Percentiles rank a stretch among this genome's conserved stretches.
Evolutionary conservation across 1,140 invertebrate genomes (phyloP).

Genomic region (Drosophila novamexicana): DNA sequence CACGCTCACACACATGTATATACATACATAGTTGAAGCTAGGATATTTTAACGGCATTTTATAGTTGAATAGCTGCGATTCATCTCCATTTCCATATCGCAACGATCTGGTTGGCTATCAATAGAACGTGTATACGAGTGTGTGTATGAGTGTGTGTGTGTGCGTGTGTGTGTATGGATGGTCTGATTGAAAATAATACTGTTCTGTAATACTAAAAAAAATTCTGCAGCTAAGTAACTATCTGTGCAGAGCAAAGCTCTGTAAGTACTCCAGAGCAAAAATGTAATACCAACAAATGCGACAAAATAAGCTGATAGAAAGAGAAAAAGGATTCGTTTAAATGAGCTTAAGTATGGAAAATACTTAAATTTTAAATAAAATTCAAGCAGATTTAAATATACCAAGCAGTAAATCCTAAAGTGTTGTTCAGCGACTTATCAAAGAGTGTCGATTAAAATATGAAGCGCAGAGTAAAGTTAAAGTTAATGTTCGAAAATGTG

Average conservation of each 20-base stretch:
- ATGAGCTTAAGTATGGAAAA: too few species aligned
- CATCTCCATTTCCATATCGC: slow-evolving; percentile 47
- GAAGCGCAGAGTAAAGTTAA: too few species aligned
- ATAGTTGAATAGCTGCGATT: slow-evolving; percentile 49
- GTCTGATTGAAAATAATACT: slow-evolving; percentile 39
- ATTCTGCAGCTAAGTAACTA: slow-evolving; percentile 15
- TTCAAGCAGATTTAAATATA: too few species aligned
- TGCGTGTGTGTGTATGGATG: not conserved
- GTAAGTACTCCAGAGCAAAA: not conserved
- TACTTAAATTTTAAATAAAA: too few species aligned
- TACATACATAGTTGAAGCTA: slow-evolving; percentile 9
- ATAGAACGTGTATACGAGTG: slow-evolving; percentile 7
- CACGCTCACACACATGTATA: slow-evolving; percentile 17
- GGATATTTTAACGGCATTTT: slow-evolving; percentile 50
- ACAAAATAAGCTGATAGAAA: not conserved
- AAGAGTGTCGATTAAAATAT: too few species aligned
- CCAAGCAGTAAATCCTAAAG: too few species aligned
- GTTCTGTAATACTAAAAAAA: slow-evolving; percentile 1
- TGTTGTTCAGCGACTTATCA: too few species aligned
- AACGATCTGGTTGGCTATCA: slow-evolving; percentile 20
- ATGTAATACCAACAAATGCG: not conserved
- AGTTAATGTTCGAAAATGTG: too few species aligned
- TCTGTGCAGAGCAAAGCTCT: not conserved
- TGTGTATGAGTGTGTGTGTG: not conserved
- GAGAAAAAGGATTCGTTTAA: too few species aligned